These are phyloP conservation scores for Hirudinaria manillensis DNA, from an alignment of 2,888 invertebrate genomes.

Conservation along the genomic window DNA sequence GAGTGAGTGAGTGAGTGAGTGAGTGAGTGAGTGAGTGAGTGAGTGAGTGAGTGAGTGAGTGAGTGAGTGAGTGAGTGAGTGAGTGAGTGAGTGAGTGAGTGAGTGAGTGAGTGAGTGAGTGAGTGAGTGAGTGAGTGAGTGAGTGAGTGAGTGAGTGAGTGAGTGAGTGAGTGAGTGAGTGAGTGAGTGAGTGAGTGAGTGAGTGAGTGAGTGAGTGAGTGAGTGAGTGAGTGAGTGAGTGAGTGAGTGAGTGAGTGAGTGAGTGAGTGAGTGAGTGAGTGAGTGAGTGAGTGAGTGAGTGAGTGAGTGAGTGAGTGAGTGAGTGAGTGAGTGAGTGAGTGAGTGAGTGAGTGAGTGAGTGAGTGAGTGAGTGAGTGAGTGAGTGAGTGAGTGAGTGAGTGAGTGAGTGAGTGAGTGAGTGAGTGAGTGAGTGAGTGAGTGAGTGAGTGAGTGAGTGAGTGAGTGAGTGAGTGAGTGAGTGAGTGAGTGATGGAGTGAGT, in stretches of 20 bases:
- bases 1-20: conserved; percentile 5
- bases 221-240: conserved; percentile 1
- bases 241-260: not conserved
- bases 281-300: not conserved
- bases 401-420: conserved; percentile 1
- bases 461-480: not conserved
- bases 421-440: not conserved
- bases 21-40: conserved; percentile 3
- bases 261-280: not conserved
- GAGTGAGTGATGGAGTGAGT: not conserved
- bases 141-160: not conserved
- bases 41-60: not conserved
- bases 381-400: conserved; percentile 8
- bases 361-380: not conserved
- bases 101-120: conserved; percentile 12
- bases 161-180: not conserved
- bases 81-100: not conserved
- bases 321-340: conserved; percentile 4
- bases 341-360: not conserved
- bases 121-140: conserved; percentile 7
- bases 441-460: conserved; percentile 4
- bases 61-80: not conserved
- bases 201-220: conserved; percentile 8
- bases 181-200: conserved; percentile 4
- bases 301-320: conserved; percentile 14